phyloP scores from a whole-genome alignment of 2,113 vertebrate genomes.

The Heterochromis multidens region DNA sequence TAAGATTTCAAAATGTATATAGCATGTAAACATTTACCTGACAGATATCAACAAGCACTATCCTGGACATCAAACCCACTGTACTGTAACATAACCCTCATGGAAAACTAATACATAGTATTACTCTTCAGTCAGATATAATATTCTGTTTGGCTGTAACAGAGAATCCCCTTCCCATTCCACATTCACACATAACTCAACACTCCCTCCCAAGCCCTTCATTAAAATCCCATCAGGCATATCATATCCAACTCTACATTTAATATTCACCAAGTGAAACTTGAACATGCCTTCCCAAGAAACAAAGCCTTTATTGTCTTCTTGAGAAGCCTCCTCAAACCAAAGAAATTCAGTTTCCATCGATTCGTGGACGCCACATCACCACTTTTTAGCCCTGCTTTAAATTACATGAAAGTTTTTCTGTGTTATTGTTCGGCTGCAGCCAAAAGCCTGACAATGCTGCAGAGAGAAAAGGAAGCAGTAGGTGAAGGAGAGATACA shows the following conservation, averaged over 20 bases:
- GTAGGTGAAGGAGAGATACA: background rate
- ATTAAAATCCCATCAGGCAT: slow-evolving; percentile 52
- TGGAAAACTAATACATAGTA: slow-evolving; percentile 2
- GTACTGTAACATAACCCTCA: slow-evolving; percentile 8
- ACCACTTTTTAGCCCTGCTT: slow-evolving; percentile 14
- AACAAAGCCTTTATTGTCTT: slow-evolving; percentile 51
- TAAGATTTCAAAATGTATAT: background rate
- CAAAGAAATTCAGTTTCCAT: slow-evolving; percentile 11
- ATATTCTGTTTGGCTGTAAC: background rate
- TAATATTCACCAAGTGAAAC: slow-evolving; percentile 38
- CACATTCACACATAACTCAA: slow-evolving; percentile 25
- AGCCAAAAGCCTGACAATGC: slow-evolving; percentile 8
- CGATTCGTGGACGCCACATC: background rate
- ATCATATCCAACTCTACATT: slow-evolving; percentile 33
- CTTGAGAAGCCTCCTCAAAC: background rate
- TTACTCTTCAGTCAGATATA: slow-evolving; percentile 5
- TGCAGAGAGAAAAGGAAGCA: slow-evolving; percentile 1
- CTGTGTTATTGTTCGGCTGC: slow-evolving; percentile 9
- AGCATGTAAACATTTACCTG: slow-evolving; percentile 13
- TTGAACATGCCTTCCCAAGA: background rate
- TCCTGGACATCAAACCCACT: background rate
- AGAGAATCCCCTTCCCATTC: slow-evolving; percentile 3
- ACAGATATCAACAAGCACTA: background rate
- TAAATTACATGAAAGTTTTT: slow-evolving; percentile 16
- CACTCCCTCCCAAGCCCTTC: slow-evolving; percentile 19